A percentile compares a stretch with the other conserved stretches of the same genome.
Conservation (phyloP, 2,797 vertebrate species). For the Gymnothorax reevesii region DNA sequence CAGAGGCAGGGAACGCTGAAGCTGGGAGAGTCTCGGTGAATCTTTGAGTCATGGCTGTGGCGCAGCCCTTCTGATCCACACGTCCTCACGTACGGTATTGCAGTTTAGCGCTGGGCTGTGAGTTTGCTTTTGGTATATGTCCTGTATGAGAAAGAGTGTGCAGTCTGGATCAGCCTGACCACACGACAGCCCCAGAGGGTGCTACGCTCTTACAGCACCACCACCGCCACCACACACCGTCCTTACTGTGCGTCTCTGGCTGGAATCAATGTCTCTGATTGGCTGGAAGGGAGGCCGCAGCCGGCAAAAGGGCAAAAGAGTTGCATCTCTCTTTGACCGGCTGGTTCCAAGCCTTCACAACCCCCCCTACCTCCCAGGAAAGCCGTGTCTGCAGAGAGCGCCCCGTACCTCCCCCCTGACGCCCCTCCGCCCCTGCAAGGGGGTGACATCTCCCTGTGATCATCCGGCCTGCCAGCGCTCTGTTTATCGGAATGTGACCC, state of each 20-base stretch:
- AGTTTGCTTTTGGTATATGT: conserved; percentile 53
- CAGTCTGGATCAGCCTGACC: conserved; percentile 37
- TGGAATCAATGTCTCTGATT: not conserved
- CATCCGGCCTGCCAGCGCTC: not conserved
- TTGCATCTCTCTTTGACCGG: not conserved
- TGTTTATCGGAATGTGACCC: conserved; percentile 13
- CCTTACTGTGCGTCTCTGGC: not conserved
- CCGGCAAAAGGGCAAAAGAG: not conserved
- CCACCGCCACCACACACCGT: not conserved
- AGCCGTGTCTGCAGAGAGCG: not conserved
- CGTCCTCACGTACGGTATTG: conserved; percentile 37
- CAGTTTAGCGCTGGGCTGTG: conserved; percentile 51
- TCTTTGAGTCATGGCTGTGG: conserved; percentile 39
- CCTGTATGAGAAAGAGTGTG: conserved; percentile 46
- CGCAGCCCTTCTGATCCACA: conserved; percentile 49
- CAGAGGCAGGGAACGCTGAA: not conserved
- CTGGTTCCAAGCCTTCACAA: not conserved
- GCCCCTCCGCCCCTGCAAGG: not conserved
- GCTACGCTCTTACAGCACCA: not conserved
- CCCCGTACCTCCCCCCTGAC: not conserved
- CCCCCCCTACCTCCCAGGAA: not conserved
- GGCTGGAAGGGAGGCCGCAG: not conserved
- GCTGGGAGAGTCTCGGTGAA: not conserved
- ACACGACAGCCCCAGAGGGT: not conserved
- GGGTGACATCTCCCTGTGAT: conserved; percentile 20